Conservation (phyloP, 2,888 invertebrate species). For the Ectemnius lituratus region DNA sequence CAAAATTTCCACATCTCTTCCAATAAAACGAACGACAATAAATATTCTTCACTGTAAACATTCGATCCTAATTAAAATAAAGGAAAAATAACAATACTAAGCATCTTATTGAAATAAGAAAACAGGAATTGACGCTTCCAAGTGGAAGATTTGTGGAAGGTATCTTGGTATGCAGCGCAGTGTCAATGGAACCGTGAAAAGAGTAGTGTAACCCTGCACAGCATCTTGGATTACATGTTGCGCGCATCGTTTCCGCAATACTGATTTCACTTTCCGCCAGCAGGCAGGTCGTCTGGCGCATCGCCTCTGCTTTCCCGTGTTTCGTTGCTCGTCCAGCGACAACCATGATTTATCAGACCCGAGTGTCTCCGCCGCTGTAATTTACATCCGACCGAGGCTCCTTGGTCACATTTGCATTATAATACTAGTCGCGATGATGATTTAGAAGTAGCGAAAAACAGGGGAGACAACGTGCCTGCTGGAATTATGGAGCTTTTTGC, state of each 20-base stretch:
- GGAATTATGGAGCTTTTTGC: too few relatives aligned
- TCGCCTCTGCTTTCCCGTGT: not conserved
- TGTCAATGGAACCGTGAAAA: slow-evolving; percentile 30
- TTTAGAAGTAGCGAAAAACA: not conserved
- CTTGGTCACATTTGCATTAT: not conserved
- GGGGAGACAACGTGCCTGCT: too few relatives aligned
- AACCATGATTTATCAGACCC: not conserved
- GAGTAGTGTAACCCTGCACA: slow-evolving; percentile 16
- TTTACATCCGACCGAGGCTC: not conserved
- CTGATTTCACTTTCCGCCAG: slow-evolving; percentile 48
- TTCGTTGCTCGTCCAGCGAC: slow-evolving; percentile 6
- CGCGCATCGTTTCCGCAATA: slow-evolving; percentile 37
- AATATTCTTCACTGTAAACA: too few relatives aligned
- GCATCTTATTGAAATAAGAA: too few relatives aligned
- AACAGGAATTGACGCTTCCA: too few relatives aligned
- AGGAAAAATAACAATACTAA: too few relatives aligned
- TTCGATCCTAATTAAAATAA: too few relatives aligned
- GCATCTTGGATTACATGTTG: slow-evolving; percentile 34
- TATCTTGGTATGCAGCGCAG: not conserved
- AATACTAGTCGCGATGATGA: not conserved
- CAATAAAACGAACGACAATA: too few relatives aligned
- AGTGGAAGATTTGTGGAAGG: too few relatives aligned
- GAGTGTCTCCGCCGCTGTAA: not conserved
- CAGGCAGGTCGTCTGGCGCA: not conserved
- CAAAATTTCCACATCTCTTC: too few relatives aligned